Percentiles rank a stretch among this genome's conserved stretches.
Conservation (phyloP, 2,888 invertebrate genomes). For the Thecophora atra region DNA sequence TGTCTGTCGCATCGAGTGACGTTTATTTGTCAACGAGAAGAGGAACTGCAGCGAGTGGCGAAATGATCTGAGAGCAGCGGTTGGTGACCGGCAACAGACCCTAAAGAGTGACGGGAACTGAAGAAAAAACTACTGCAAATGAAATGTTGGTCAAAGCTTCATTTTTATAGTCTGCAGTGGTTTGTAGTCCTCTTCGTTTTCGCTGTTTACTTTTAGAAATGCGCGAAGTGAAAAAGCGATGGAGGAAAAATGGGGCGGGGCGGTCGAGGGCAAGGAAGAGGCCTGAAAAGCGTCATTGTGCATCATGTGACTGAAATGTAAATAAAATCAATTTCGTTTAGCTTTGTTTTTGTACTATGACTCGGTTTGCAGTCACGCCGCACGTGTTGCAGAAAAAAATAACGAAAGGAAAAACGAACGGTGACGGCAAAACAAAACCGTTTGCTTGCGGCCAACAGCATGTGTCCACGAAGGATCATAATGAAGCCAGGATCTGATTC, state of each 20-base stretch:
- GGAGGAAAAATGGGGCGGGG: neutral
- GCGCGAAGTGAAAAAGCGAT: neutral
- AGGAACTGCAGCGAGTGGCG: neutral
- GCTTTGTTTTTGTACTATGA: slow-evolving; percentile 5
- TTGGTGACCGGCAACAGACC: neutral
- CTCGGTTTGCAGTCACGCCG: neutral
- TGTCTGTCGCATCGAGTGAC: slow-evolving; percentile 22
- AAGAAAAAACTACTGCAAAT: neutral
- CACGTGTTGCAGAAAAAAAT: neutral
- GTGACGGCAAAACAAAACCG: neutral
- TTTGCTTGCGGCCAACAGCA: slow-evolving; percentile 8
- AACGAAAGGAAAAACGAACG: neutral
- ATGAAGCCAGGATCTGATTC: neutral
- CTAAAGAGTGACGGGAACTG: neutral
- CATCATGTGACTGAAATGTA: slow-evolving; percentile 30
- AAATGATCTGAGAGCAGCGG: neutral
- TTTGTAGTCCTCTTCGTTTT: neutral
- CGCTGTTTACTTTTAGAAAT: neutral
- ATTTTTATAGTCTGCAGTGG: slow-evolving; percentile 22
- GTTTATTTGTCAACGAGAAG: slow-evolving; percentile 31
- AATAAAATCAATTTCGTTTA: slow-evolving; percentile 21
- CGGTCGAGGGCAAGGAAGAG: neutral
- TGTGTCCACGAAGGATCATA: slow-evolving; percentile 2
- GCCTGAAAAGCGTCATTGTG: neutral
- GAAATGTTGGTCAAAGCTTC: slow-evolving; percentile 18